Evolutionary conservation across 2,797 vertebrate genomes (phyloP).

Genomic region (Tokudaia tokunoshimensis): DNA sequence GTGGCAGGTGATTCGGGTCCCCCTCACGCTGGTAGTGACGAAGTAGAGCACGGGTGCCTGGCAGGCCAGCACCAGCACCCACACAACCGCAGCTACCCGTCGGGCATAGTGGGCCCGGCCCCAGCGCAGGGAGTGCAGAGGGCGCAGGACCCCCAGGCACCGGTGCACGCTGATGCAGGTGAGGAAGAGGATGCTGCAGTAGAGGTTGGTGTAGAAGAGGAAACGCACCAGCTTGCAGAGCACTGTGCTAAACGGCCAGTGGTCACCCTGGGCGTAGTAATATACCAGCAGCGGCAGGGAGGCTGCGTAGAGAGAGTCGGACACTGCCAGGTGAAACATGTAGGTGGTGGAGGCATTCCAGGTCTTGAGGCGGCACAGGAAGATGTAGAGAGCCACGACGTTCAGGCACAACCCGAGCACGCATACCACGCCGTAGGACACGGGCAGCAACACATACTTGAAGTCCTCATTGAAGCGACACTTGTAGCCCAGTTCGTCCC

Average conservation of each 20-base stretch:
- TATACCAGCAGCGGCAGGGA: constrained; percentile 96
- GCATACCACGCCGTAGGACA: constrained; percentile 94
- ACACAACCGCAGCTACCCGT: constrained; percentile 90
- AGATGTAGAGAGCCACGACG: constrained; percentile 91
- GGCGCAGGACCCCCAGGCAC: constrained; percentile 95
- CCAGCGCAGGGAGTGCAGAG: constrained; percentile 94
- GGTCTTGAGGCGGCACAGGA: constrained; percentile 94
- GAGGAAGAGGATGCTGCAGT: constrained; percentile 97
- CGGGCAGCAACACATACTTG: constrained; percentile 95
- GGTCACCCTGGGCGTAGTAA: constrained; percentile 94
- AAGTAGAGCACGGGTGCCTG: constrained; percentile 96
- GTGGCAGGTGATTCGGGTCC: constrained; percentile 90
- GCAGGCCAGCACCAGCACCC: constrained; percentile 91
- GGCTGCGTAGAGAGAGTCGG: constrained; percentile 94
- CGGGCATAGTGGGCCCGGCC: constrained; percentile 91
- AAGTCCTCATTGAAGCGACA: constrained; percentile 95
- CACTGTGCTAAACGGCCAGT: constrained; percentile 95
- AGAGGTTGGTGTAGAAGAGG: constrained; percentile 97
- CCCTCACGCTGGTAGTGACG: constrained; percentile 89
- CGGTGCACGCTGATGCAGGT: constrained; percentile 97
- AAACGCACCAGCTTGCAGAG: constrained; percentile 97
- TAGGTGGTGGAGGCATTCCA: constrained; percentile 97
- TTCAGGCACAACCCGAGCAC: constrained; percentile 94
- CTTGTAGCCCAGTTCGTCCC: constrained; percentile 84
- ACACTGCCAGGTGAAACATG: constrained; percentile 97